These are phyloP conservation scores for Molothrus aeneus DNA, from an alignment of 2,797 vertebrate genomes.

Conservation along the genomic window DNA sequence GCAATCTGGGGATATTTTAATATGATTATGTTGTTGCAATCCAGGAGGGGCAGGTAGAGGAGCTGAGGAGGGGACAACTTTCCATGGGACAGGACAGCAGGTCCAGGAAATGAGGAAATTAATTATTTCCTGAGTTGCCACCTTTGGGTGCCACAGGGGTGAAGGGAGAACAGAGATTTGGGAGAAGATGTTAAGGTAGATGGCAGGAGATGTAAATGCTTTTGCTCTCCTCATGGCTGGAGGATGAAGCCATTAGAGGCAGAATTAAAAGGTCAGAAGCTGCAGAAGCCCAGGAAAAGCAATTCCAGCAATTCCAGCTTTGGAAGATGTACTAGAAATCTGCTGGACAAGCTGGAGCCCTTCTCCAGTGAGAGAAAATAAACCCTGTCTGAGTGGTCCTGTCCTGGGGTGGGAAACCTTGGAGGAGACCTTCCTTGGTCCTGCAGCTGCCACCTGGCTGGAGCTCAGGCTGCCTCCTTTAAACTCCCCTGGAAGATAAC, in stretches of 20 bases:
- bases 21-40: neutral
- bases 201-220: neutral
- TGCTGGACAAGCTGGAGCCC: neutral
- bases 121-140: neutral
- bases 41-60: neutral
- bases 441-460: rapidly evolving
- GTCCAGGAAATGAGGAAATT: neutral
- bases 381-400: neutral
- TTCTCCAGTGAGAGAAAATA: neutral
- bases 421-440: neutral
- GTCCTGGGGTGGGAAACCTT: neutral
- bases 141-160: neutral
- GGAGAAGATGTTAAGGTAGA: neutral
- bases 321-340: neutral
- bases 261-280: neutral
- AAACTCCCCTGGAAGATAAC: neutral
- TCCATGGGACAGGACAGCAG: neutral
- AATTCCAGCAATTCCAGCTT: neutral
- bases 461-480: neutral
- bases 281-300: neutral
- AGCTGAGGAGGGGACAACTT: neutral
- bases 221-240: neutral
- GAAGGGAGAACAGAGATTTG: neutral
- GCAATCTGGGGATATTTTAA: neutral
- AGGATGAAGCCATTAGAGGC: neutral